Base-by-base conservation (phyloP, 1,140 invertebrate genomes). In the Rhynchophorus ferrugineus region DNA sequence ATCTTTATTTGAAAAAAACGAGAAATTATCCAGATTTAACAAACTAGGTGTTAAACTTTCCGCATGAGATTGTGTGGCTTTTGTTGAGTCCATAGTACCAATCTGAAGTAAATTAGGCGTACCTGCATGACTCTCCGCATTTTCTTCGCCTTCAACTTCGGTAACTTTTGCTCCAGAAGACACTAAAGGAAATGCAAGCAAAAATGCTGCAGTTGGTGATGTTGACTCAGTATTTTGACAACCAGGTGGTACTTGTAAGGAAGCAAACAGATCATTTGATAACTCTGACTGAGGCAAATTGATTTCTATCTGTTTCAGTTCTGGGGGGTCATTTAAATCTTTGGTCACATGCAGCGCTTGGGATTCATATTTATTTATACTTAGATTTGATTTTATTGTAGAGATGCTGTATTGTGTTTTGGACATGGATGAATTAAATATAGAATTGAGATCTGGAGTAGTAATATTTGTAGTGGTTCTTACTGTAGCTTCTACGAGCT, bases 131-230 rank as follows among this genome's bases (percentile, higher is more conserved):
- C 76, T 77, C 44, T 79, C 75, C 46, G 74, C 73, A 44, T 74
- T 74, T 44, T 77, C 75, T 41, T 77, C 76, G 17, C 75, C 76
- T 1, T 79, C 60, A 1, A 78, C 76, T 56, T 80, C 79, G 1
- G 76, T 72, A 45, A 76, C 78, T 66, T 73, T 74, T 14, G 62
- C 58, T 7, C 75, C 75, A 36, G 72, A 76, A 1, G 79, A 81
- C 1, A 87, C 84, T 9, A 87, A 67, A 1, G 85, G 85, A 60
- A 87, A 87, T 6, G 84, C 81, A 67, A 84, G 76, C 14, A 87
- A 67, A 65, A 86, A 86, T 6, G 85, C 85, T 18, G 83, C 85
- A 7, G 84, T 87, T 8, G 85, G 84, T 14, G 85, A 87, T 56
- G 84, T 83, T 7, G 79, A 81, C 61, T 81, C 78, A 0, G 78